These are phyloP conservation scores for Meliscaeva auricollis DNA, from an alignment of 2,888 invertebrate genomes.

Conservation along the genomic window DNA sequence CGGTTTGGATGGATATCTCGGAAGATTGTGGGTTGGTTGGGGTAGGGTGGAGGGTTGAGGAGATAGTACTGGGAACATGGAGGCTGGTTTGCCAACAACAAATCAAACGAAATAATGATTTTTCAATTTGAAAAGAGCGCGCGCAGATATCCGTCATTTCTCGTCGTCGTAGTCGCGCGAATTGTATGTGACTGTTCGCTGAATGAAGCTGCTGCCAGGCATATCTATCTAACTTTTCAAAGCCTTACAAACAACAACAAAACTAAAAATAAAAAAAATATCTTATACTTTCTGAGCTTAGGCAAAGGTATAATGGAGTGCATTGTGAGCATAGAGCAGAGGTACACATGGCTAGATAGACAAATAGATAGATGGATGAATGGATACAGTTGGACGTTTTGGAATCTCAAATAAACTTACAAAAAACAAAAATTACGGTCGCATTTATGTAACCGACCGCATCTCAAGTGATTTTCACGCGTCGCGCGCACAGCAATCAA, in stretches of 20 bases:
- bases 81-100: slow-evolving; percentile 61
- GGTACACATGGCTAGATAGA: slow-evolving; percentile 56
- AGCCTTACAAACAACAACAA: slow-evolving; percentile 2
- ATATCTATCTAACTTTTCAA: slow-evolving; percentile 11
- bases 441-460: slow-evolving; percentile 71
- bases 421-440: slow-evolving; percentile 26
- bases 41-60: not conserved
- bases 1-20: slow-evolving; percentile 12
- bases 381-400: slow-evolving; percentile 72
- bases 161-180: slow-evolving; percentile 29
- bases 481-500: slow-evolving; percentile 64
- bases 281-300: slow-evolving; percentile 14
- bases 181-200: slow-evolving; percentile 50
- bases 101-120: slow-evolving; percentile 73
- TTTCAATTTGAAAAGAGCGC: slow-evolving; percentile 73
- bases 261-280: slow-evolving; percentile 4
- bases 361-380: slow-evolving; percentile 73
- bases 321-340: slow-evolving; percentile 40
- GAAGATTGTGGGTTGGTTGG: not conserved
- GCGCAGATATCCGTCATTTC: slow-evolving; percentile 73
- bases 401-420: slow-evolving; percentile 49
- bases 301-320: slow-evolving; percentile 42
- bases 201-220: slow-evolving; percentile 14
- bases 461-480: slow-evolving; percentile 73
- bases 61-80: not conserved